Evolutionary conservation across 1,140 invertebrate genomes (phyloP), one percentile per base, ranked within the genome.

Genomic region (Brachionus rotundiformis): DNA sequence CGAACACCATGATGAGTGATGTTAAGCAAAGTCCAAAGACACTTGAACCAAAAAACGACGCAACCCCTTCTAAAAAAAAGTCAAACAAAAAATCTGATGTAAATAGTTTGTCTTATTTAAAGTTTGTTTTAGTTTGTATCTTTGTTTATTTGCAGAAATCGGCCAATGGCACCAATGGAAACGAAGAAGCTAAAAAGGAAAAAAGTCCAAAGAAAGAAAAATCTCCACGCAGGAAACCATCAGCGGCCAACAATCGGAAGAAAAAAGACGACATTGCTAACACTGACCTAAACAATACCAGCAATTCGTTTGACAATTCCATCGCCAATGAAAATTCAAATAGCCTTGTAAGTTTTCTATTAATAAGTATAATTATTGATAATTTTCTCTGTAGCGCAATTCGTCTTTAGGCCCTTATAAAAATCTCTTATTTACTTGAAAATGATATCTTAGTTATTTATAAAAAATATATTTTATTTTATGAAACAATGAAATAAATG

Each of bases 71-170:
- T 31, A 33, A 63, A n/a, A 63, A 63, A 63, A 68, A 68, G 4
- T 19, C 63, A 39, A 68, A 54, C 16, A 65, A 65, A 65, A 65
- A 65, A 65, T 65, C 61, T 65, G 61, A 65, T 65, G 61, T 65
- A 41, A 41, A 11, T 0, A 65, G 13, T 63, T 25, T 7, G 7
- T 23, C 23, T n/a, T 29, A 29, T 65, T 65, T 25, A 7, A 65
- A n/a, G 0, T n/a, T 13, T 31, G n/a, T 2, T 65, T 65, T 27
- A 29, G 2, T 47, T 47, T 47, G n/a, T n/a, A n/a, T n/a, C n/a
- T 61, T 7, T 27, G 1, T 61, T 65, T 25, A 3, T 31, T 4
- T 65, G 29, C n/a, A 65, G 61, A 65, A 65, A 31, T 65, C 61
- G 27, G 2, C 61, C n/a, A 65, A 65, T 29, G 25, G 25, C 29